Evolutionary conservation across 2,797 vertebrate genomes (phyloP), one percentile per base, ranked within the genome.

Genomic region (Lophotriccus pileatus): DNA sequence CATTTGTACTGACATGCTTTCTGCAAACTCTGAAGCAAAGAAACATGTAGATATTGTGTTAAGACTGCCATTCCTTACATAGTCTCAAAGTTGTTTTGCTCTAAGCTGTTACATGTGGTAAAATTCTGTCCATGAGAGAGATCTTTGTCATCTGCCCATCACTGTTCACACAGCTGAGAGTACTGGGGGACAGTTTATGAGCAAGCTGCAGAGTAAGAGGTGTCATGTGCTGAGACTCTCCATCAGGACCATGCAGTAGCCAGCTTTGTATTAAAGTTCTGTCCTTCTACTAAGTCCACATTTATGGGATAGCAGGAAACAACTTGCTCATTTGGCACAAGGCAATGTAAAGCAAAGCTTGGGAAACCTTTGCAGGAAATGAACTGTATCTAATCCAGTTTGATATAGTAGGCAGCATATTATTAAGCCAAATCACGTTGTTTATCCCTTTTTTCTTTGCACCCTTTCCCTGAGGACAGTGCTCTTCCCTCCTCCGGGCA

Each of bases 341-440:
- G 56, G 46, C 59, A 91, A 36, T 12, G 12, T 88, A 46, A 87
- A 64, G 56, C 32, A 94, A 91, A 76, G 52, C 79, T 67, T 86
- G 77, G 77, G 79, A 96, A 97, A 90, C 59, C 55, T 84, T 76
- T 53, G 10, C 55, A 69, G 84, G 80, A 92, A 96, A 92, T 84
- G 39, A 91, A 72, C 87, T 91, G 92, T 87, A 50, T 75, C 92
- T 96, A 96, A 96, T 97, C 83, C 67, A 25, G 87, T 96, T 95
- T 86, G 87, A 82, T 93, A 74, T 82, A 92, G 84, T 79, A 81
- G 80, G 59, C 47, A 70, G 67, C 55, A 43, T 84, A 73, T 90
- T 91, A 90, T 94, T 94, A 88, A 96, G 59, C 59, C 70, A 94
- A 93, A 79, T 93, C 41, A 85, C 87, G 59, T 18, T 75, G 62